A percentile compares a stretch with the other conserved stretches of the same genome.
These are phyloP conservation scores for Sphecodes monilicornis DNA, from an alignment of 2,888 invertebrate genomes.

Conservation along the genomic window DNA sequence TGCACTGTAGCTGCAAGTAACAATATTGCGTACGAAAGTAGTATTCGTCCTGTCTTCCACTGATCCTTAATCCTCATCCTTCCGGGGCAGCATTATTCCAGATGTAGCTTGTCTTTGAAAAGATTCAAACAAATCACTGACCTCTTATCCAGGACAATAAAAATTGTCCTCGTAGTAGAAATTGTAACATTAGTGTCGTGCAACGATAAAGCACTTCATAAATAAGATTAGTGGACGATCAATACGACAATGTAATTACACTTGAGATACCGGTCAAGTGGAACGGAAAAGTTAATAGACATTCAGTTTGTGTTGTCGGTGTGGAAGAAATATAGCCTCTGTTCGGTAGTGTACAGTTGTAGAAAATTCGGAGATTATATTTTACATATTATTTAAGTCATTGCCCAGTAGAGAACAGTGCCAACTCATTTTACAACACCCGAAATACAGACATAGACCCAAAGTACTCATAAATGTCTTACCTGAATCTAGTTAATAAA, in stretches of 20 bases:
- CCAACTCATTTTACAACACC: background rate
- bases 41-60: background rate
- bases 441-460: background rate
- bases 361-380: background rate
- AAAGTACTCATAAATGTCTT: background rate
- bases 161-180: background rate
- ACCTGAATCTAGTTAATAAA: background rate
- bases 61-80: background rate
- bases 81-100: background rate
- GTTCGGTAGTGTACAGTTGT: background rate
- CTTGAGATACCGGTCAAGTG: background rate
- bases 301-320: background rate
- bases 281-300: background rate
- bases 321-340: background rate
- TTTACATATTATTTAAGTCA: background rate
- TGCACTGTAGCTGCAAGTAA: background rate
- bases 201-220: background rate
- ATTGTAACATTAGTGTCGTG: background rate
- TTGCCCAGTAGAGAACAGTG: background rate
- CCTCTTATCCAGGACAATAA: background rate
- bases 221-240: constrained; percentile 11
- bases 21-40: background rate
- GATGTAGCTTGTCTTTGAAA: background rate
- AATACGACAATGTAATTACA: background rate
- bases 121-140: background rate